Conservation (phyloP, 2,113 vertebrate species). For the Spheniscus mendiculus region DNA sequence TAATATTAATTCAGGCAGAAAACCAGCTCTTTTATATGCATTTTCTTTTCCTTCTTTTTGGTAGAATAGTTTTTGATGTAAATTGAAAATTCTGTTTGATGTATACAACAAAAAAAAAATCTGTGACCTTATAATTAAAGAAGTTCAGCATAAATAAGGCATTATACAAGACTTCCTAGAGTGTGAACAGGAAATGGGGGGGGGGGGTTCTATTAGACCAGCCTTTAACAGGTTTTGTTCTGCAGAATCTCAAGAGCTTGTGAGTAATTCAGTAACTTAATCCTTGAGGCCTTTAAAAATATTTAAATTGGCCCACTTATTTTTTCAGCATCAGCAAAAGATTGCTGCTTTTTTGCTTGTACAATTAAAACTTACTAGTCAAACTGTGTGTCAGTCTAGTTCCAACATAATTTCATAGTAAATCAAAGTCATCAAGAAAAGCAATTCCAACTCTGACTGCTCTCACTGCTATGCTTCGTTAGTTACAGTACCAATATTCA, state of each 20-base stretch:
- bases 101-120: background rate
- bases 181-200: background rate
- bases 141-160: slow-evolving; percentile 15
- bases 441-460: background rate
- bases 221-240: background rate
- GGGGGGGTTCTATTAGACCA: background rate
- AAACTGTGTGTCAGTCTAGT: background rate
- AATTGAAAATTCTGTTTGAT: slow-evolving; percentile 56
- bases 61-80: background rate
- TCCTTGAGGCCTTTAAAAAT: slow-evolving; percentile 19
- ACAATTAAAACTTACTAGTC: background rate
- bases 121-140: slow-evolving; percentile 8
- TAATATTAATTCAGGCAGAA: background rate
- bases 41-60: background rate
- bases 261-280: background rate
- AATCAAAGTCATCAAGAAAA: background rate
- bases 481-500: background rate
- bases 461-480: background rate
- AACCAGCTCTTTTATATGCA: background rate
- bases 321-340: slow-evolving; percentile 18
- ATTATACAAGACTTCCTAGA: slow-evolving; percentile 3
- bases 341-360: background rate
- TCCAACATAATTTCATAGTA: background rate
- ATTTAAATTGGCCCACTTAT: slow-evolving; percentile 2
- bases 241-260: background rate